phyloP scores from a whole-genome alignment of 2,113 vertebrate species.

The Phocoena phocoena region DNA sequence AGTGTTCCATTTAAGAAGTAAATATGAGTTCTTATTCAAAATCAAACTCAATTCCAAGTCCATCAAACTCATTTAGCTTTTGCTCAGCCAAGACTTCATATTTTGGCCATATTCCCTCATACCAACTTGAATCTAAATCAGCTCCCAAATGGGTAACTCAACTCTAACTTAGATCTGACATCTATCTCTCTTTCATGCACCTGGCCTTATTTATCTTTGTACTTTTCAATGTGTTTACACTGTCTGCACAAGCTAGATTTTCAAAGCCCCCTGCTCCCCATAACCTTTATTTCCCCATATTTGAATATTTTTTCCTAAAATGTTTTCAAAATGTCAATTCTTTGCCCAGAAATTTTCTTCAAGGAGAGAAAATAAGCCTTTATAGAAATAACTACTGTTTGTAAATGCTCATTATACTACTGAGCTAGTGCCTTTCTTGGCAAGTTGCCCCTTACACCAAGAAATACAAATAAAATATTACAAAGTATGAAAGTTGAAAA shows the following conservation, averaged over 20 bases:
- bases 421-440: not conserved
- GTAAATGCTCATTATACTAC: not conserved
- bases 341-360: constrained; percentile 11
- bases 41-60: constrained; percentile 18
- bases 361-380: not conserved
- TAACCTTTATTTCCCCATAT: not conserved
- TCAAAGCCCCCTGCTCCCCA: not conserved
- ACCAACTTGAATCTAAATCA: constrained; percentile 7
- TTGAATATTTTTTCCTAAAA: not conserved
- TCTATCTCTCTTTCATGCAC: constrained; percentile 22
- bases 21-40: constrained; percentile 10
- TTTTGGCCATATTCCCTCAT: constrained; percentile 6
- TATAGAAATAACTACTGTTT: not conserved
- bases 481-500: not conserved
- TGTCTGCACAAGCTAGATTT: not conserved
- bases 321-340: not conserved
- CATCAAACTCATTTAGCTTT: constrained; percentile 22
- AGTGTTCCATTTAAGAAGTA: not conserved
- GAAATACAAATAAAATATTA: constrained; percentile 36
- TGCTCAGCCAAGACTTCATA: not conserved
- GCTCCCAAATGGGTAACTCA: not conserved
- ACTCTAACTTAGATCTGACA: constrained; percentile 17
- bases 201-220: constrained; percentile 55
- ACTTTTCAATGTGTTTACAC: constrained; percentile 38
- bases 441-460: not conserved